Base-by-base conservation (phyloP, 2,888 invertebrate genomes). In the Griposia aprilina region DNA sequence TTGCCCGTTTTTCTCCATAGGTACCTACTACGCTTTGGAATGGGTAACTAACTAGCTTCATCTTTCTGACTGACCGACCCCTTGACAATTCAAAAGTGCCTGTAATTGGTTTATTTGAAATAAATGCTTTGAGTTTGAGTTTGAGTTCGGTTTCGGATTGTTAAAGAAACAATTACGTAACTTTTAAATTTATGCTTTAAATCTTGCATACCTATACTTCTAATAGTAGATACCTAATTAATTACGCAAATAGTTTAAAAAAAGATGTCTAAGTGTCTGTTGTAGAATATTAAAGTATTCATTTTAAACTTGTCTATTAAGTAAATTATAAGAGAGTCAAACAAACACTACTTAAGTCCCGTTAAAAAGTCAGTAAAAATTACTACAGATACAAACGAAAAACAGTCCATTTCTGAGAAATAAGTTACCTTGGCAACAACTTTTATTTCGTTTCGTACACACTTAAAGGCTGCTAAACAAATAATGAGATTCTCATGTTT, bases 401-500 rank as follows among this genome's bases (percentile, higher is more conserved):
- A 45, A 45, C 4, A 59, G 15, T 80, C 48, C 17, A 59, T 83
- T 68, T 57, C n/a, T 57, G n/a, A 48, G 15, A 20, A 79, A 68
- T 57, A 68, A 60, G 73, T 57, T n/a, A 26, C 74, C 74, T 63
- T 71, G 20, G 74, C 26, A 82, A 82, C 85, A 63, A 85, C 23
- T 65, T 81, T 68, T 52, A 50, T 66, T 85, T 67, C 62, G 17
- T 81, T 81, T 66, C 62, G 62, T 67, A 67, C 67, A 26, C 81
- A 74, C 81, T 71, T 70, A 74, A 36, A 74, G 57, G 60, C 45
- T 55, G 57, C 62, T 74, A 66, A 70, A 81, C 67, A 84, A 81
- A 82, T 82, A 82, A 85, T 71, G 74, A 85, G 85, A 85, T 85
- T 82, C 85, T 85, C 70, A 75, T 82, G 85, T 82, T 85, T 75